Conservation (phyloP, 35 echinoderm and acorn worm species). For the Apostichopus japonicus region DNA sequence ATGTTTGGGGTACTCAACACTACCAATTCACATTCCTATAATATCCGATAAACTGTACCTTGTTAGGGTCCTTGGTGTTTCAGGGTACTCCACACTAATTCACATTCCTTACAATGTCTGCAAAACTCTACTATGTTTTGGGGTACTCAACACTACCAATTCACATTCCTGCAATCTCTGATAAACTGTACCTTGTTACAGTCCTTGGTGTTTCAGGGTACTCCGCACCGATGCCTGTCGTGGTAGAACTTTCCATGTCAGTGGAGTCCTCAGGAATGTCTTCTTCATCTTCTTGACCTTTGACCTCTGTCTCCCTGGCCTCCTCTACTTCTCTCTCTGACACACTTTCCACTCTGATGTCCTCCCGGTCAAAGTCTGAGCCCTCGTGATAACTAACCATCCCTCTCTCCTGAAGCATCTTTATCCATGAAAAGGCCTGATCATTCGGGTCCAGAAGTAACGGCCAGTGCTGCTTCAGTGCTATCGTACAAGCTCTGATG, state of each 20-base stretch:
- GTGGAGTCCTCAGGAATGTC: slow-evolving; percentile 19
- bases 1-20: too few species aligned
- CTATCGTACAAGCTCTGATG: slow-evolving; percentile 74
- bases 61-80: too few species aligned
- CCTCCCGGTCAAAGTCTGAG: slow-evolving; percentile 16
- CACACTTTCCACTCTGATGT: slow-evolving; percentile 7
- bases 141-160: neutral
- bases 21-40: too few species aligned
- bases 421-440: slow-evolving; percentile 86
- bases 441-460: slow-evolving; percentile 88
- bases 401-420: slow-evolving; percentile 66
- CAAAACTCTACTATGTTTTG: too few species aligned
- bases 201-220: slow-evolving; percentile 78
- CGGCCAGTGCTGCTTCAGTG: slow-evolving; percentile 83
- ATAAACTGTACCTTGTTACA: slow-evolving; percentile 65
- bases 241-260: slow-evolving; percentile 30
- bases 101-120: too few species aligned
- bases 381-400: slow-evolving; percentile 79
- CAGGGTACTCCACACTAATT: too few species aligned
- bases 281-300: neutral
- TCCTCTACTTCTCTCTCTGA: neutral
- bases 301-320: neutral
- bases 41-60: too few species aligned
- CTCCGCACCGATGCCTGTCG: slow-evolving; percentile 37
- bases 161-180: neutral